Evolutionary conservation across 2,113 vertebrate genomes (phyloP).

Genomic region (Dromiciops gliroides): DNA sequence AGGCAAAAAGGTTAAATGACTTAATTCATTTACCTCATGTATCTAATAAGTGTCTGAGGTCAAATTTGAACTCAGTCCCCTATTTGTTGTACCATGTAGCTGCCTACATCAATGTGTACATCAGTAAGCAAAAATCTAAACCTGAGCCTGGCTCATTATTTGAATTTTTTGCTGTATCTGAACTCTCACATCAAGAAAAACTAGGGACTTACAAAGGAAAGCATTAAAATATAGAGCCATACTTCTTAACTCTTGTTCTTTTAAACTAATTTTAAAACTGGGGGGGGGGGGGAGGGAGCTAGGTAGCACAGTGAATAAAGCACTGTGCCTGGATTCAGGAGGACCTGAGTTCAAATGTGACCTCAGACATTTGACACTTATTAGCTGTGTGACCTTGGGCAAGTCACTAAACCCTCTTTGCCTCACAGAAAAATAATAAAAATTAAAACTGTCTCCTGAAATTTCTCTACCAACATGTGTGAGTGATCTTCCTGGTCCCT

Average conservation of each 20-base stretch:
- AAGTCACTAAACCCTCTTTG: too few species aligned
- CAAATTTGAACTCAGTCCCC: too few species aligned
- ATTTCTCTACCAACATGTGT: neutral
- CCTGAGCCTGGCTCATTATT: neutral
- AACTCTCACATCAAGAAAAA: constrained; percentile 12
- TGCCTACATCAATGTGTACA: neutral
- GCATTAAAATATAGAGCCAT: neutral
- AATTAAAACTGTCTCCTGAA: neutral
- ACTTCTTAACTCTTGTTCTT: constrained; percentile 9
- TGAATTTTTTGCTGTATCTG: constrained; percentile 1
- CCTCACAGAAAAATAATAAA: too few species aligned
- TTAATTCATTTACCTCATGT: too few species aligned
- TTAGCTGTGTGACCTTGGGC: too few species aligned
- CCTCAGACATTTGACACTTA: too few species aligned
- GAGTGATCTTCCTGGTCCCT: constrained; percentile 12
- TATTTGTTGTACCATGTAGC: neutral
- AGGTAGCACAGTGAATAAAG: too few species aligned
- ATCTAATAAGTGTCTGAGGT: too few species aligned
- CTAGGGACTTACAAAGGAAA: constrained; percentile 27
- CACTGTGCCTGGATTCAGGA: too few species aligned
- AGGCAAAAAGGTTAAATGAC: too few species aligned
- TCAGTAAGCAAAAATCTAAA: constrained; percentile 12
- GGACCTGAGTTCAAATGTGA: too few species aligned
- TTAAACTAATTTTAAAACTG: constrained; percentile 12
- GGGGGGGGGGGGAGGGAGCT: too few species aligned